Percentiles rank a stretch among this genome's conserved stretches.
phyloP scores from a whole-genome alignment of 2,888 invertebrate species.

The Masnerella sp. region DNA sequence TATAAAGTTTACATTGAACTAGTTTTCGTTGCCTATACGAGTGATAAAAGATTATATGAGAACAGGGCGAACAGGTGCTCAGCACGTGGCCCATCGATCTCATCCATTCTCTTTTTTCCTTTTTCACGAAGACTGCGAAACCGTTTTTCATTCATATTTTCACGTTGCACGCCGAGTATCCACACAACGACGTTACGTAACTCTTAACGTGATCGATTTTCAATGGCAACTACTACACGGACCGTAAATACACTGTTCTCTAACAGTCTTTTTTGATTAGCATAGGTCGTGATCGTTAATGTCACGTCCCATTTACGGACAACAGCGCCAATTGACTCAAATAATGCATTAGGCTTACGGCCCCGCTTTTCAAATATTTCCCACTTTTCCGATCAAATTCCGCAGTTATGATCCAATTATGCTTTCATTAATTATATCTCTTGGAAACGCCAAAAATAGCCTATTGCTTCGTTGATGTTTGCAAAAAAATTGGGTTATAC shows the following conservation, averaged over 20 bases:
- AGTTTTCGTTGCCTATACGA: conserved; percentile 54
- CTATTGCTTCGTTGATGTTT: too few relatives aligned
- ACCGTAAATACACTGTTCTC: conserved; percentile 60
- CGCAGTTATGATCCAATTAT: too few relatives aligned
- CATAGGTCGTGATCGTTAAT: conserved; percentile 60
- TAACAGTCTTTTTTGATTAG: conserved; percentile 60
- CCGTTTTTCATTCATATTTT: conserved; percentile 76
- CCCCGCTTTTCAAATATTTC: conserved; percentile 3
- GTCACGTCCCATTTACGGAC: conserved; percentile 56
- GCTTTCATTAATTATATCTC: too few relatives aligned
- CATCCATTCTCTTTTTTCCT: conserved; percentile 69
- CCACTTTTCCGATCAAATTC: too few relatives aligned
- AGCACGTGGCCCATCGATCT: conserved; percentile 76
- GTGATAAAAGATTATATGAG: conserved; percentile 60
- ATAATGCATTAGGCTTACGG: conserved; percentile 42
- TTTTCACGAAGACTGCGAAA: conserved; percentile 72
- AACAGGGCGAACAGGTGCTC: conserved; percentile 72
- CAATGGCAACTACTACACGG: conserved; percentile 60
- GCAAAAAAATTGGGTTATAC: too few relatives aligned
- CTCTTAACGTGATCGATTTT: conserved; percentile 63
- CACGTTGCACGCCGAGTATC: conserved; percentile 63
- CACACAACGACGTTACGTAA: conserved; percentile 61
- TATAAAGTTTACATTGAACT: conserved; percentile 60
- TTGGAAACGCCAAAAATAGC: too few relatives aligned
- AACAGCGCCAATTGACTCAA: conserved; percentile 54